Evolutionary conservation across 1,140 invertebrate genomes (phyloP).

Genomic region (Nixonia krombeini): DNA sequence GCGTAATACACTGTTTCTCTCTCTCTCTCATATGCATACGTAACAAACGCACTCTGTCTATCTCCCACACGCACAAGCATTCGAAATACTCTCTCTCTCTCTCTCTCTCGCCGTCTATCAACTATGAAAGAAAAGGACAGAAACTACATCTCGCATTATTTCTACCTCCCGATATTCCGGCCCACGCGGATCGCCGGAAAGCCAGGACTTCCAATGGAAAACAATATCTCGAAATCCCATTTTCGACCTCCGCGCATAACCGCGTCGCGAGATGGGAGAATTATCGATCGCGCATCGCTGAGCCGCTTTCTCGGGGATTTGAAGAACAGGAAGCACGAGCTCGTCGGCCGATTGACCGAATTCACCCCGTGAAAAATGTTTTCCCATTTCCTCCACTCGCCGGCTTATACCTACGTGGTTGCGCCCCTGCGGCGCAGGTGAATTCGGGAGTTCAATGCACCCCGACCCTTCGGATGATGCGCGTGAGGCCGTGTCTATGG

Average conservation of each 20-base stretch:
- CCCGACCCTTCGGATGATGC: slow-evolving; percentile 3
- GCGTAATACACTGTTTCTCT: too few species aligned
- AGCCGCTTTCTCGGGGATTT: slow-evolving; percentile 2
- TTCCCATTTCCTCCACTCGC: slow-evolving; percentile 10
- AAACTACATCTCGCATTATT: neutral
- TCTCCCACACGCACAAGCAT: too few species aligned
- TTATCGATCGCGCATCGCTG: slow-evolving; percentile 5
- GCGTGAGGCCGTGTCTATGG: slow-evolving; percentile 10
- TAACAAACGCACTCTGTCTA: too few species aligned
- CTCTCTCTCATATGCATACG: too few species aligned
- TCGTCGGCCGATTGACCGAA: slow-evolving; percentile 12
- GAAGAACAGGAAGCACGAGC: slow-evolving; percentile 10
- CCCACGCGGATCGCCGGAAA: neutral
- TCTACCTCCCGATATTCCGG: neutral
- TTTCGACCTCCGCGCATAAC: neutral
- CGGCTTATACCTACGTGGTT: too few species aligned
- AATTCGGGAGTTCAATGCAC: slow-evolving; percentile 12
- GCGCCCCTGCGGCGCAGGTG: slow-evolving; percentile 22
- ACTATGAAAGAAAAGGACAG: too few species aligned
- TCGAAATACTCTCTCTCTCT: too few species aligned
- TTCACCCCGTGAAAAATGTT: slow-evolving; percentile 29
- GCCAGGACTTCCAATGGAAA: neutral
- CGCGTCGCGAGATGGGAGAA: slow-evolving; percentile 5
- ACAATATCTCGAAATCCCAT: slow-evolving; percentile 1
- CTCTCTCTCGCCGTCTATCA: too few species aligned